A percentile compares a stretch with the other conserved stretches of the same genome.
These are phyloP conservation scores for Chironex yamaguchii DNA, from an alignment of 30 jellyfish, hydroid and myxozoan species.

Conservation along the genomic window DNA sequence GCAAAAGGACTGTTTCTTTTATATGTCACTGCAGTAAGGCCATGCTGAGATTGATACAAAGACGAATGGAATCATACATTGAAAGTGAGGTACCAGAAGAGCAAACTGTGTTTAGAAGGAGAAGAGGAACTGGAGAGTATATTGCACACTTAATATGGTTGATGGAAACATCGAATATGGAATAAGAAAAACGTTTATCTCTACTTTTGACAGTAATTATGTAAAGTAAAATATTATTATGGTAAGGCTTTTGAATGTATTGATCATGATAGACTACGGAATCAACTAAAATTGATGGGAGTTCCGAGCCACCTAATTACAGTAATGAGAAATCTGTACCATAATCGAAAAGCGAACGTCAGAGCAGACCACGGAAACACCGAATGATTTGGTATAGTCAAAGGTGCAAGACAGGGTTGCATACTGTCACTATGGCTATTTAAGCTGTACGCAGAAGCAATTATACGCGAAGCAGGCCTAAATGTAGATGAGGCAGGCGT, in stretches of 20 bases:
- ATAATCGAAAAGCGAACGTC: constrained; percentile 7
- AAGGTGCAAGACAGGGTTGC: constrained; percentile 43
- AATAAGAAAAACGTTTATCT: not conserved
- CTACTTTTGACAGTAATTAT: not conserved
- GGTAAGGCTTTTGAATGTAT: constrained; percentile 1
- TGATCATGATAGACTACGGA: constrained; percentile 10
- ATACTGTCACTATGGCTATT: constrained; percentile 11
- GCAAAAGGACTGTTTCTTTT: not conserved
- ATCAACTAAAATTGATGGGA: constrained; percentile 23
- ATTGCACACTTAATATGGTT: not conserved
- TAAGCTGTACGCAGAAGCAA: not conserved
- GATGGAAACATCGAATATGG: not conserved
- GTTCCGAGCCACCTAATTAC: constrained; percentile 16
- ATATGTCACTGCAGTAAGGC: not conserved
- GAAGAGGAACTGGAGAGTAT: constrained; percentile 1
- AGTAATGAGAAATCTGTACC: not conserved
- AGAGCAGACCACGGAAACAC: constrained; percentile 3
- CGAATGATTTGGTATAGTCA: not conserved
- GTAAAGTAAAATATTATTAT: too few relatives aligned
- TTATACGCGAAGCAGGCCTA: not conserved
- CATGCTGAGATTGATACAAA: not conserved
- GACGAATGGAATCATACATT: not conserved
- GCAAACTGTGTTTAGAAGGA: not conserved
- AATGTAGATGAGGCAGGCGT: not conserved
- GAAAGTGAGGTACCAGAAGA: not conserved